phyloP scores from a whole-genome alignment of 2,113 vertebrate genomes.

The Prunella himalayana region DNA sequence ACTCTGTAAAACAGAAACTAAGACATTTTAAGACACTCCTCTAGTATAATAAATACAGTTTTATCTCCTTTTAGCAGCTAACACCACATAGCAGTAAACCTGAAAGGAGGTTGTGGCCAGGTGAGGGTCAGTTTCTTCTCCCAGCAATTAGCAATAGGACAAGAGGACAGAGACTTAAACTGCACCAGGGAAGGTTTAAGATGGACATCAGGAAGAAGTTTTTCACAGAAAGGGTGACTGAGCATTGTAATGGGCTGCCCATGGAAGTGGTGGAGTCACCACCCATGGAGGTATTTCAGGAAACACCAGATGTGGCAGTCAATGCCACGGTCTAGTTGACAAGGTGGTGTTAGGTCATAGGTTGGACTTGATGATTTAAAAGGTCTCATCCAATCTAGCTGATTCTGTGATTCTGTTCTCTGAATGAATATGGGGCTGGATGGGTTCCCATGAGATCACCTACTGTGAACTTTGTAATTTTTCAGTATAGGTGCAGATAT shows the following conservation, averaged over 20 bases:
- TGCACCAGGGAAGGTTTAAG: neutral
- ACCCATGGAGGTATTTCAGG: neutral
- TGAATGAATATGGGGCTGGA: neutral
- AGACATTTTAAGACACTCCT: neutral
- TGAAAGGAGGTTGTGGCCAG: neutral
- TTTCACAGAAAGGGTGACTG: neutral
- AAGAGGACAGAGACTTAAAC: neutral
- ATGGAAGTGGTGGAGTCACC: neutral
- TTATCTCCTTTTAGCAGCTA: neutral
- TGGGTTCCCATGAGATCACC: neutral
- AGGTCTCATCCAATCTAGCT: neutral
- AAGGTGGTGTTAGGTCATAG: neutral
- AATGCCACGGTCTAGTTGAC: neutral
- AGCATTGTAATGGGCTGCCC: neutral
- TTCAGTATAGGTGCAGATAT: neutral
- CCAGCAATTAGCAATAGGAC: neutral
- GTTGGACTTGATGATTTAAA: neutral
- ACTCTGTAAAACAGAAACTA: neutral
- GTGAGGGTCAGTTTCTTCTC: neutral
- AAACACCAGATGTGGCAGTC: neutral
- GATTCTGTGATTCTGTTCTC: neutral
- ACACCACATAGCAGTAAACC: neutral
- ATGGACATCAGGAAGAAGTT: neutral
- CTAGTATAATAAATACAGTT: neutral
- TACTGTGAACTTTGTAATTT: neutral